Base-by-base conservation (phyloP, 2,888 invertebrate genomes). In the Tiliacea aurago region DNA sequence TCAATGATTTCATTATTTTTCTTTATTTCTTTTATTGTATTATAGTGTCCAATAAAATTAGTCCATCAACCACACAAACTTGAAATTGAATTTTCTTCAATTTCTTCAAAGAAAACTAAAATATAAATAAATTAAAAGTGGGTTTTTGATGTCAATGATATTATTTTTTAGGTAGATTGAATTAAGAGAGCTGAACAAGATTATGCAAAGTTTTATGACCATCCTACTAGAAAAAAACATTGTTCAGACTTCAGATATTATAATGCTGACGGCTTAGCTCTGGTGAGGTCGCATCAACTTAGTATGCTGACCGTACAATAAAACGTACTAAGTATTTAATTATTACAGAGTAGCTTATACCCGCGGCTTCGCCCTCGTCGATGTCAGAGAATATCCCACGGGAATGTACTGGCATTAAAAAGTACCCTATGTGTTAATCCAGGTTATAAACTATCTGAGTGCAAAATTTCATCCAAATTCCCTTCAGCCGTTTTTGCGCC, bases 221-320 rank as follows among this genome's bases (percentile, higher is more conserved):
- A 20, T 10, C 13, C 3, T 28, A 28, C 28, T 28, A 28, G 28
- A 28, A 49, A 62, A 23, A 23, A 67, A 18, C 13, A 49, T 37
- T 49, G 13, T 37, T 49, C 3, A 10, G 47, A 28, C n/a, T n/a
- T n/a, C n/a, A n/a, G n/a, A n/a, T n/a, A n/a, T n/a, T 47, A 41
- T 41, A 63, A 63, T 51, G 28, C 41, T 41, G 41, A 41, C 28
- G 15, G 10, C 18, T 61, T 5, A 64, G 28, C 65, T 64, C 28
- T n/a, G 15, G 7, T 28, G 28, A 28, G 64, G 15, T 41, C 10
- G 45, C 28, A 23, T 15, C 13, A 41, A 43, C 20, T 69, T 75
- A 69, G 18, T 59, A 51, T 75, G 53, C 75, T 69, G 61, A 55
- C 43, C 69, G 69, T 69, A 33, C 33, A 69, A 51, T 65, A 43